A percentile compares a stretch with the other conserved stretches of the same genome.
phyloP scores from a whole-genome alignment of 2,888 invertebrate species.

The Amphipoea lucens region DNA sequence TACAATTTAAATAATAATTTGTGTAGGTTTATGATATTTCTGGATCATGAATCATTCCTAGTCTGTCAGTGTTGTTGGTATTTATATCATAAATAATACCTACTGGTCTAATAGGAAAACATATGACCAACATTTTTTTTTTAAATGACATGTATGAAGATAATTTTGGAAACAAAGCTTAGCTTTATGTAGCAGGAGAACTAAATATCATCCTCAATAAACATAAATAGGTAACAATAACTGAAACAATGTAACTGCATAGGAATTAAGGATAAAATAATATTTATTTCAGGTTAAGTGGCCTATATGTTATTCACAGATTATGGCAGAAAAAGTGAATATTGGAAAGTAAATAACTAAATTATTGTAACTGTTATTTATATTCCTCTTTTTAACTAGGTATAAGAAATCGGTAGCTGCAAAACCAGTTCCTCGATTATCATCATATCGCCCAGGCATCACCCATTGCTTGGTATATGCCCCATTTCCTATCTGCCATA shows the following conservation, averaged over 20 bases:
- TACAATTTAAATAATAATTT: conserved; percentile 8
- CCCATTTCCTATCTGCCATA: neutral
- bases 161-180: neutral
- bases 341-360: neutral
- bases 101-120: neutral
- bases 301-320: neutral
- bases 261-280: neutral
- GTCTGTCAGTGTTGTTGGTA: neutral
- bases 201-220: neutral
- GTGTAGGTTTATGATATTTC: conserved; percentile 6
- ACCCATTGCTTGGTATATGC: neutral
- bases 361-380: neutral
- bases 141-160: neutral
- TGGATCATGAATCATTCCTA: conserved; percentile 26
- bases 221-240: neutral
- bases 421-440: neutral
- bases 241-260: neutral
- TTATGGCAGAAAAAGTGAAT: neutral
- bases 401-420: neutral
- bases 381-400: neutral
- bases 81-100: neutral
- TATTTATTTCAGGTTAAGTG: neutral
- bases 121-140: neutral
- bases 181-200: neutral
- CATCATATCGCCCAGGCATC: too few relatives aligned